Conservation (phyloP, 2,113 vertebrate genomes). For the Empidonax alnorum region DNA sequence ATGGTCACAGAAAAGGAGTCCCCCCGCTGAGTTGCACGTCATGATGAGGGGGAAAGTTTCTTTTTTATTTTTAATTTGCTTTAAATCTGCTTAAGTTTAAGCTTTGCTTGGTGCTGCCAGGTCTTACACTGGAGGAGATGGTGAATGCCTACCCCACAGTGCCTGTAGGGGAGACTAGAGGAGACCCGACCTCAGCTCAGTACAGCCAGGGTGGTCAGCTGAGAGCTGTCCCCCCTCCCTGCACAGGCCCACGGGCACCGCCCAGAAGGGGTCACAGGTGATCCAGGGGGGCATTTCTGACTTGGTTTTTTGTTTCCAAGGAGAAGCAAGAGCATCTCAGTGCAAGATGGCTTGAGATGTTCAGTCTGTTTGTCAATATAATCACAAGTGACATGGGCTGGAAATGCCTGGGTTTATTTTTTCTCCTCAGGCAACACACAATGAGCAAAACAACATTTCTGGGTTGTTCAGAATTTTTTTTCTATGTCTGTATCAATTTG, state of each 20-base stretch:
- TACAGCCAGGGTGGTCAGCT: background rate
- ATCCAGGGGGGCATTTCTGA: background rate
- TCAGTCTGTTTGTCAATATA: background rate
- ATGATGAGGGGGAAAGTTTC: rapidly evolving
- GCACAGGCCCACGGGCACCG: rapidly evolving
- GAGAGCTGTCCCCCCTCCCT: background rate
- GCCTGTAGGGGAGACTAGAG: background rate
- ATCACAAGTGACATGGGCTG: background rate
- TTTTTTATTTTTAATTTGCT: background rate
- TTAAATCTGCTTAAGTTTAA: background rate
- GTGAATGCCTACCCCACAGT: background rate
- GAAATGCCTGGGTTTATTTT: background rate
- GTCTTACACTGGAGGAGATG: rapidly evolving
- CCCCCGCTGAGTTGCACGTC: background rate
- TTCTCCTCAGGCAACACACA: background rate
- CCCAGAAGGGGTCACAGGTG: background rate
- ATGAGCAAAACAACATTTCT: background rate
- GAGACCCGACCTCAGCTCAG: too few species aligned
- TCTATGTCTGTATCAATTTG: background rate
- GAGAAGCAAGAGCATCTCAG: background rate
- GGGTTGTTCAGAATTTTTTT: background rate
- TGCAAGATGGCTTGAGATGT: background rate
- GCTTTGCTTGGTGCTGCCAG: background rate
- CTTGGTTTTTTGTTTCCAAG: background rate
- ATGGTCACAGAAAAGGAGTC: background rate